phyloP scores from a whole-genome alignment of 2,888 invertebrate species.

The Drosophila vallismaia region DNA sequence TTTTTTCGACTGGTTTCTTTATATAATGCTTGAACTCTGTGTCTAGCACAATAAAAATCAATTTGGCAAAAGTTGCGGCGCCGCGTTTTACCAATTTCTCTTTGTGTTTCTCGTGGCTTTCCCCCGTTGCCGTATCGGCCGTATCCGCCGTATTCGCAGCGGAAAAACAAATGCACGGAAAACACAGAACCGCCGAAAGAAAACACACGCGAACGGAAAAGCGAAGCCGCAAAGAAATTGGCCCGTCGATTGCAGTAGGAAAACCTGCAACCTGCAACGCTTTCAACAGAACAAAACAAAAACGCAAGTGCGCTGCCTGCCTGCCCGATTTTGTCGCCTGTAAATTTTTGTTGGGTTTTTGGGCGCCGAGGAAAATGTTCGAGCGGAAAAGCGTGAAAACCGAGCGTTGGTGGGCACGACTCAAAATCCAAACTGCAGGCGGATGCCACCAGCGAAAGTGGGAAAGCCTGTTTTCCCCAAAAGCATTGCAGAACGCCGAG shows the following conservation, averaged over 20 bases:
- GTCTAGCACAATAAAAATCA: constrained; percentile 72
- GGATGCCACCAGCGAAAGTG: constrained; percentile 60
- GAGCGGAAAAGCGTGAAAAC: constrained; percentile 65
- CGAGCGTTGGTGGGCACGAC: constrained; percentile 80
- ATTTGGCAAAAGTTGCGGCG: constrained; percentile 67
- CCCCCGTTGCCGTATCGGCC: constrained; percentile 20
- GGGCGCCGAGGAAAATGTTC: constrained; percentile 53
- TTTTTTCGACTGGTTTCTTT: constrained; percentile 24
- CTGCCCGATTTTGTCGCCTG: constrained; percentile 70
- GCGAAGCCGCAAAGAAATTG: constrained; percentile 32
- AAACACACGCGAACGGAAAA: constrained; percentile 40
- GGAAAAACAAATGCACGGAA: constrained; percentile 18
- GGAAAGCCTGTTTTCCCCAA: constrained; percentile 45
- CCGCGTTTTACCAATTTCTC: constrained; percentile 46
- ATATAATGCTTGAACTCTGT: constrained; percentile 41
- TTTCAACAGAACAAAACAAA: constrained; percentile 47
- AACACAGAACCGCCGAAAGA: constrained; percentile 24
- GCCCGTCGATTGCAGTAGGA: constrained; percentile 25
- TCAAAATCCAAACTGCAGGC: constrained; percentile 78
- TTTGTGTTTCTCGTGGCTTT: constrained; percentile 45
- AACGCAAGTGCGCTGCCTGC: constrained; percentile 38
- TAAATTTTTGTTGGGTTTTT: constrained; percentile 29
- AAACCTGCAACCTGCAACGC: too few relatives aligned
- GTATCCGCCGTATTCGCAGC: background rate
- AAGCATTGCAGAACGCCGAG: constrained; percentile 17